A percentile compares a stretch with the other conserved stretches of the same genome.
Conservation (phyloP, 2,888 invertebrate genomes). For the Tromatobia lineatoria region DNA sequence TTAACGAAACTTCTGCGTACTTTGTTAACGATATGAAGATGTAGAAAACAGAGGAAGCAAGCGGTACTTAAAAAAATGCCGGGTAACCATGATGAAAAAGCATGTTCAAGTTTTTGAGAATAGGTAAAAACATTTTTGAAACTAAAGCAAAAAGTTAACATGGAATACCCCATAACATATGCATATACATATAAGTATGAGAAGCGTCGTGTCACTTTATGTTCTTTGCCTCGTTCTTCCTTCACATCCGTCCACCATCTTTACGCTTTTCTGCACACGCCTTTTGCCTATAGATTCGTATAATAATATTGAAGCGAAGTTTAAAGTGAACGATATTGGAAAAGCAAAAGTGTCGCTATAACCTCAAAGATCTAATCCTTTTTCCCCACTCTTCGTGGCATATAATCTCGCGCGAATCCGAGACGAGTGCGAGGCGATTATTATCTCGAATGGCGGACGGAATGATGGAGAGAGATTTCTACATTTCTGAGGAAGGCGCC, state of each 20-base stretch:
- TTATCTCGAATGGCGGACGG: constrained; percentile 7
- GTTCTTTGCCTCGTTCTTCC: constrained; percentile 28
- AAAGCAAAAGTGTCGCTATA: constrained; percentile 13
- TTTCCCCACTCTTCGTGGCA: background rate
- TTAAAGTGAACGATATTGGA: constrained; percentile 12
- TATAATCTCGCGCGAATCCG: constrained; percentile 40
- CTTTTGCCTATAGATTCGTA: background rate
- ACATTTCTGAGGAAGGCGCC: constrained; percentile 22
- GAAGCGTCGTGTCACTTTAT: constrained; percentile 14
- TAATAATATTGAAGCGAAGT: background rate
- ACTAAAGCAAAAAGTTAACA: background rate
- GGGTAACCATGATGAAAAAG: background rate
- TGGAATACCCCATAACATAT: background rate
- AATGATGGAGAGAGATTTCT: constrained; percentile 47
- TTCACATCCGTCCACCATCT: constrained; percentile 3
- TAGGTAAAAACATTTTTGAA: background rate
- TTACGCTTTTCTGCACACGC: constrained; percentile 34
- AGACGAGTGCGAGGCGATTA: constrained; percentile 28
- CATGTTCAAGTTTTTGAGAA: background rate
- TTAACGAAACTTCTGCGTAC: no score
- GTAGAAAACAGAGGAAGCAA: background rate
- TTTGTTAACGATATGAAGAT: no score
- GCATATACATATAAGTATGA: background rate
- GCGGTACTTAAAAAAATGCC: background rate
- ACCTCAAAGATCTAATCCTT: background rate